Evolutionary conservation across 1,140 invertebrate species (phyloP).

Genomic region (Orchesella cincta): DNA sequence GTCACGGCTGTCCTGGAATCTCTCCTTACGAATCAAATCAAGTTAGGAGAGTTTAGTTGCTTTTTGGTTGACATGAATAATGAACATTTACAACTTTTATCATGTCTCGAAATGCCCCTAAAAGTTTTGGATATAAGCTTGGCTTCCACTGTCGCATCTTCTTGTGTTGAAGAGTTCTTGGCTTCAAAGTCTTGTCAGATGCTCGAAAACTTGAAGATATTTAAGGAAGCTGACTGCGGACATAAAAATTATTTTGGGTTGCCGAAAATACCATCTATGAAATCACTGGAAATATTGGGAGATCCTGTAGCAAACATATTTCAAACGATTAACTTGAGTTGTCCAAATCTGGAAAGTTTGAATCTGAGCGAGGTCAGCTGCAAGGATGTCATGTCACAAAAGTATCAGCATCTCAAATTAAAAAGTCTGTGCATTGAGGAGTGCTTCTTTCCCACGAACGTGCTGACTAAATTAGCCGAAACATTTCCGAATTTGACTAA

Average conservation of each 20-base stretch:
- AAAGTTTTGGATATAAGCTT: slow-evolving; percentile 39
- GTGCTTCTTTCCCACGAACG: slow-evolving; percentile 22
- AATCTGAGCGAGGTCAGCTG: slow-evolving; percentile 15
- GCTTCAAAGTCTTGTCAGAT: background rate
- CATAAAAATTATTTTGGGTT: slow-evolving; percentile 3
- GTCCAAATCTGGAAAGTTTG: background rate
- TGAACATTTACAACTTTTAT: slow-evolving; percentile 38
- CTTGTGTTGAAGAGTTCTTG: background rate
- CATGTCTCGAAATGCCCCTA: slow-evolving; percentile 17
- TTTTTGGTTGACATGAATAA: slow-evolving; percentile 40
- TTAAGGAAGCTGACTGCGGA: slow-evolving; percentile 30
- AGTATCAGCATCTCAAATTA: slow-evolving; percentile 19
- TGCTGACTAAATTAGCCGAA: slow-evolving; percentile 1
- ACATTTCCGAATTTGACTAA: slow-evolving; percentile 36
- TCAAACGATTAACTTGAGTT: background rate
- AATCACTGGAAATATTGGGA: slow-evolving; percentile 33
- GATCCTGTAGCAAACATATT: slow-evolving; percentile 36
- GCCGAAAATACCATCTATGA: slow-evolving; percentile 25
- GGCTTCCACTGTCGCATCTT: background rate
- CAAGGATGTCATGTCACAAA: slow-evolving; percentile 18
- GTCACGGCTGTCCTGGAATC: slow-evolving; percentile 27
- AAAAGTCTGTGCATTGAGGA: slow-evolving; percentile 30
- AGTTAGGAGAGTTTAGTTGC: slow-evolving; percentile 41
- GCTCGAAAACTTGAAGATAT: slow-evolving; percentile 40
- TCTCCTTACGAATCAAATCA: background rate